Evolutionary conservation across 2,888 invertebrate species (phyloP).

Genomic region (Heliconius erato): DNA sequence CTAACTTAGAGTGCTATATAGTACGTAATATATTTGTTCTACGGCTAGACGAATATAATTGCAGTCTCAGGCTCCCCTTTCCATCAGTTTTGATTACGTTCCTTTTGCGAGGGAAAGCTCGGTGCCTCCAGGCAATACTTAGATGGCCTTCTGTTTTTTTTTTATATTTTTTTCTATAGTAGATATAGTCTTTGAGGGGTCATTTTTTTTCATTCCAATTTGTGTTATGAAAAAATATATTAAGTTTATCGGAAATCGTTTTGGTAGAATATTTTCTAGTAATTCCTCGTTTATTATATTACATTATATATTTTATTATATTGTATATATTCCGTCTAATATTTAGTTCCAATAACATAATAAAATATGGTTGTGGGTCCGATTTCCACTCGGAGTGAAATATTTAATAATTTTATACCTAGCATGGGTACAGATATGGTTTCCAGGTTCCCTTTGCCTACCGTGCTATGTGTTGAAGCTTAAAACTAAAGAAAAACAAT

Average conservation of each 20-base stretch:
- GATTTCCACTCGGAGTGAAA: too few relatives aligned
- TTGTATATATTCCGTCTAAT: too few relatives aligned
- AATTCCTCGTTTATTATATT: neutral
- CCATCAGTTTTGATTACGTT: conserved; percentile 50
- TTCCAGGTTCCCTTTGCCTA: too few relatives aligned
- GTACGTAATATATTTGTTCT: conserved; percentile 27
- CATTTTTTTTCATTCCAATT: conserved; percentile 15
- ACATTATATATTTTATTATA: too few relatives aligned
- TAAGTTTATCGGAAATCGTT: neutral
- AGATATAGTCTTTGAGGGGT: neutral
- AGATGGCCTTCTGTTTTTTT: conserved; percentile 22
- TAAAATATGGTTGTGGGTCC: too few relatives aligned
- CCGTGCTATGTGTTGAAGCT: too few relatives aligned
- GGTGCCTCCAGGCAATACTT: conserved; percentile 40
- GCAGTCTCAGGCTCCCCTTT: conserved; percentile 44
- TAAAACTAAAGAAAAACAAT: too few relatives aligned
- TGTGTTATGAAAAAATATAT: neutral
- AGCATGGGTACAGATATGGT: too few relatives aligned
- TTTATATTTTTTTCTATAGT: neutral
- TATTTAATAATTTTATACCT: too few relatives aligned
- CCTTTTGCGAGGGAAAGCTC: conserved; percentile 35
- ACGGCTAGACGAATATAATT: conserved; percentile 47
- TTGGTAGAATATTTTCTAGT: neutral
- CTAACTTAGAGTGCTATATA: conserved; percentile 7
- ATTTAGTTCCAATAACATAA: too few relatives aligned